Evolutionary conservation across 2,888 invertebrate species (phyloP), one percentile per base, ranked within the genome.

Genomic region (Timema cristinae): DNA sequence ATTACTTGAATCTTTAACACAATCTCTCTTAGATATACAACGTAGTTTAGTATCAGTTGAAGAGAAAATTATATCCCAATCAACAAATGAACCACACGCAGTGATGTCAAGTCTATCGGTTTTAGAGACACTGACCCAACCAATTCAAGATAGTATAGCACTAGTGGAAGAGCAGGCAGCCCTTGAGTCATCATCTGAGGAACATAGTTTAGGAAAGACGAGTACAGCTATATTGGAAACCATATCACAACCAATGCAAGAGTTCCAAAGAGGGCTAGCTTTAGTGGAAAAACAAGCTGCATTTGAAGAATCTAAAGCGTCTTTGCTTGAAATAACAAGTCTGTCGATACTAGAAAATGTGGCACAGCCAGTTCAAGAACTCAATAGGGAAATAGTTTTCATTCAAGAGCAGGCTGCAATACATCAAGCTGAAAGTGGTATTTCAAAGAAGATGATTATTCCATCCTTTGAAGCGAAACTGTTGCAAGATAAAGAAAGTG

Each of bases 281-380:
- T 52, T 52, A 52, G 86, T 91, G 54, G 88, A 90, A 79, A 89
- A 89, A 79, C 90, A 91, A 78, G 86, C 89, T 54, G 89, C 88
- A 77, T 85, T 89, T 76, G 89, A 89, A 80, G 88, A 68, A 32
- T 52, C 87, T 76, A 87, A 87, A 11, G 88, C 87, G 71, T 90
- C 90, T 0, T 81, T 91, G 9, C 89, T 90, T 1, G 89, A 90
- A 78, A 86, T 87, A 78, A 90, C 90, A 0, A 90, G 90, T 79
- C 85, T 87, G 13, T 88, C 88, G 76, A 86, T 90, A 73, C 83
- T 91, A 71, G 87, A 89, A 77, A 86, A 84, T 48, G 86, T 88
- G 72, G 77, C 84, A 51, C 83, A 84, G 61, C 86, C 87, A 0
- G 79, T 87, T 9, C 85, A 86, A 76, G 84, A 83, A 75, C 76